Evolutionary conservation across 2,113 vertebrate genomes (phyloP).

Genomic region (Numenius arquata): DNA sequence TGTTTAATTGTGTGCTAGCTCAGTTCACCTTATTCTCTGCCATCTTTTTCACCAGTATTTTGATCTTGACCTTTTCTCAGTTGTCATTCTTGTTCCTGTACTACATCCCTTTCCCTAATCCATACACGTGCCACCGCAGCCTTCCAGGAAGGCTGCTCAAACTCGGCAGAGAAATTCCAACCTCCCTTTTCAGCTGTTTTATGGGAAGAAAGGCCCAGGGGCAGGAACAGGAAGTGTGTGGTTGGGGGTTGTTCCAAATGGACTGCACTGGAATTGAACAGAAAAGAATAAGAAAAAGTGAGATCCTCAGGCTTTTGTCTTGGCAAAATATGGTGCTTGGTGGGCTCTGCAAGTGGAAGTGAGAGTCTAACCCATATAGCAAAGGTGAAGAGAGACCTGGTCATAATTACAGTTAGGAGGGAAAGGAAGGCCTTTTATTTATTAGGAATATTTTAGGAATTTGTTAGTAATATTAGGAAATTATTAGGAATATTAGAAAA

Average conservation of each 20-base stretch:
- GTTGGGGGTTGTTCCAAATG: neutral
- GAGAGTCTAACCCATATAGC: neutral
- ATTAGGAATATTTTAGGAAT: neutral
- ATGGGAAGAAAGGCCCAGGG: neutral
- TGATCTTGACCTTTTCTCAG: neutral
- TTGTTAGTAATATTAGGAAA: neutral
- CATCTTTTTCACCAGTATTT: neutral
- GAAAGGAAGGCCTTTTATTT: neutral
- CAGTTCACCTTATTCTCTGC: neutral
- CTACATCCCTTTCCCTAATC: neutral
- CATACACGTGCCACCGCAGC: accelerated
- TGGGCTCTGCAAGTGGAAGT: neutral
- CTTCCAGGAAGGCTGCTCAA: neutral
- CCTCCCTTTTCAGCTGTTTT: neutral
- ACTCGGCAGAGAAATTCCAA: neutral
- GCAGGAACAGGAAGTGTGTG: neutral
- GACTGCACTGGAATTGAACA: neutral
- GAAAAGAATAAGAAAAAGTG: neutral
- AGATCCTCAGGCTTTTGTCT: neutral
- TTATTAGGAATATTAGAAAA: neutral
- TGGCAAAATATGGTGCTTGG: neutral
- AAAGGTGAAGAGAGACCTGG: neutral
- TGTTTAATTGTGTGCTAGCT: neutral
- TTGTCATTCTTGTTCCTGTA: neutral
- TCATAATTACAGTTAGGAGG: neutral